Conservation (phyloP, 1,140 invertebrate species). For the Pararge aegeria region DNA sequence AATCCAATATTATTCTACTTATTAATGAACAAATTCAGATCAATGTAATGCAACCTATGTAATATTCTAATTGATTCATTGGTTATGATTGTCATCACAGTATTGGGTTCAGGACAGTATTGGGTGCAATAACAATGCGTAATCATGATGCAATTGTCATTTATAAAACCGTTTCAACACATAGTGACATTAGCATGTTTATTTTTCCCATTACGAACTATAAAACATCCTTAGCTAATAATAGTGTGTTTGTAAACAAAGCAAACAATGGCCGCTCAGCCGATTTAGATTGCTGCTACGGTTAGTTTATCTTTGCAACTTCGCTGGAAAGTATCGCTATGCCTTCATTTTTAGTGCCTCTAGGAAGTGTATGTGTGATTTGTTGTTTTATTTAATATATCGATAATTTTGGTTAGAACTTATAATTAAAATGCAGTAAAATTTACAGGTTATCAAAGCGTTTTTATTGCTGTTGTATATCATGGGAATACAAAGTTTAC, state of each 20-base stretch:
- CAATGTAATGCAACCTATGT: too few relatives aligned
- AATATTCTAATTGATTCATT: too few relatives aligned
- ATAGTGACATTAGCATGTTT: constrained; percentile 14
- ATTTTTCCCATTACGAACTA: constrained; percentile 13
- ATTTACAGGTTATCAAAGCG: constrained; percentile 20
- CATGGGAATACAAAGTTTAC: constrained; percentile 25
- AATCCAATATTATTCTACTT: too few relatives aligned
- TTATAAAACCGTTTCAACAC: neutral
- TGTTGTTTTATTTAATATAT: neutral
- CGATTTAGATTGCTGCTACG: neutral
- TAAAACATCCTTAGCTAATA: constrained; percentile 31
- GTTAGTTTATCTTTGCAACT: constrained; percentile 9
- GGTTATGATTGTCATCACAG: too few relatives aligned
- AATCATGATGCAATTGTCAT: neutral
- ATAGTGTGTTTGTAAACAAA: constrained; percentile 30
- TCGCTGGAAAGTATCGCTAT: constrained; percentile 10
- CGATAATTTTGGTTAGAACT: neutral
- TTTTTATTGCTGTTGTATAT: neutral
- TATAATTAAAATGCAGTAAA: neutral
- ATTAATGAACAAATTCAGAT: too few relatives aligned
- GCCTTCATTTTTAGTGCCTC: constrained; percentile 6
- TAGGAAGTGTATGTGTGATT: constrained; percentile 3
- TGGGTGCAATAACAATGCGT: too few relatives aligned
- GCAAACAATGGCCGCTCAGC: constrained; percentile 17
- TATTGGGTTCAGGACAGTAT: too few relatives aligned